Base-by-base conservation (phyloP, 2,888 invertebrate species). In the Clunio marinus region DNA sequence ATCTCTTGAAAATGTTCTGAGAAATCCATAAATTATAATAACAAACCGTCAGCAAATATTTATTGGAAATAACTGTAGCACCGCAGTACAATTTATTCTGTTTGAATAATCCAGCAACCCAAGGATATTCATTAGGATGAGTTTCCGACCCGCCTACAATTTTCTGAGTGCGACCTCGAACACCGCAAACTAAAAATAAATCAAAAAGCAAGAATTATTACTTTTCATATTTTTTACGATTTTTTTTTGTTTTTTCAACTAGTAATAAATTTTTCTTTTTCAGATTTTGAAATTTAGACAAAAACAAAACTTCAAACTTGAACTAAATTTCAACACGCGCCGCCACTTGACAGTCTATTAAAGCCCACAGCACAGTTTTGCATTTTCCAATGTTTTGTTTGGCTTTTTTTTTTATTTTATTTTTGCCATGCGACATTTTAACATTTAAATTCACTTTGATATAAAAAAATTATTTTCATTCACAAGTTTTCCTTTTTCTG, bases 61-160 rank as follows among this genome's bases (percentile, higher is more conserved):
- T 72, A 1, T 65, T 71, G 1, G 74, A 73, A 20, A 75, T 73
- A 22, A 75, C 51, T 3, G 74, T 72, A 25, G 73, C 75, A 0
- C 74, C 74, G 70, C 75, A 75, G 69, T 74, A 74, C 13, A 75
- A 69, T 71, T 73, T 74, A 25, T 73, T 73, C 70, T 74, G 73
- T 46, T 73, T 72, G 70, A 72, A 72, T 15, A 75, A 69, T 4
- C 72, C 74, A 17, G 73, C 74, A 10, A 74, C 35, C 75, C 75
- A 75, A 68, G 75, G 75, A 46, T 73, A 73, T n/a, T 74, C 73
- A 70, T 75, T 73, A 3, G 74, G 72, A 41, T 69, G 37, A 13
- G 73, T 70, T 25, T 72, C 70, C 25, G 70, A 70, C 17, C 75
- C 75, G 55, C 75, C 74, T 25, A 75, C 75, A 65, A 75, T 74